Percentiles rank a stretch among this genome's conserved stretches.
Conservation (phyloP, 2,888 invertebrate species). For the Catocala nupta region DNA sequence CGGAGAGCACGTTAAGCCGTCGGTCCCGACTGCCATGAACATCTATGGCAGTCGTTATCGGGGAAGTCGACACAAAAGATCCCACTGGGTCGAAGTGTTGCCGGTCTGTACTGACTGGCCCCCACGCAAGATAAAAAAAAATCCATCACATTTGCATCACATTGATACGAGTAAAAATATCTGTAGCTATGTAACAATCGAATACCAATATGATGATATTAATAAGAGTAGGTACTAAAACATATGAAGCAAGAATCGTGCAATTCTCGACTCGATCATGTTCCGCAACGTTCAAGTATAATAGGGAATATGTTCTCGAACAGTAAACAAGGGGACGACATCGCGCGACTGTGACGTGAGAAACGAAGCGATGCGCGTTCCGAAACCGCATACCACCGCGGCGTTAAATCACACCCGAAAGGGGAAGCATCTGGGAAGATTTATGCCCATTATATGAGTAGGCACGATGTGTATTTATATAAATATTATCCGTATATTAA, state of each 20-base stretch:
- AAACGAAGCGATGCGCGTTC: slow-evolving; percentile 25
- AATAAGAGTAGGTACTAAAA: background rate
- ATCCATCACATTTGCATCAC: no score
- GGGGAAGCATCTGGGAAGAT: slow-evolving; percentile 42
- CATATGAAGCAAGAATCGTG: background rate
- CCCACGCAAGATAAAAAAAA: no score
- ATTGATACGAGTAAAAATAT: no score
- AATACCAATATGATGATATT: no score
- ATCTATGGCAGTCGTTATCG: no score
- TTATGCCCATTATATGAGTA: slow-evolving; percentile 37
- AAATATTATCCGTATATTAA: slow-evolving; percentile 14
- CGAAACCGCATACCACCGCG: slow-evolving; percentile 32
- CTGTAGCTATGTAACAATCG: no score
- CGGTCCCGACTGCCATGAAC: no score
- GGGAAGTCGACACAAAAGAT: no score
- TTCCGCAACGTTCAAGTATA: slow-evolving; percentile 20
- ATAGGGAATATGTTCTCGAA: slow-evolving; percentile 40
- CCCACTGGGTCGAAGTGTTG: no score
- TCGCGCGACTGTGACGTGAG: slow-evolving; percentile 3
- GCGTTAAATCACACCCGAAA: slow-evolving; percentile 44
- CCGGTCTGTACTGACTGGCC: no score
- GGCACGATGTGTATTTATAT: slow-evolving; percentile 27
- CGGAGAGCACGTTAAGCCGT: no score
- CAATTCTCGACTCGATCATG: background rate
- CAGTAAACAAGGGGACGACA: slow-evolving; percentile 14